Evolutionary conservation across 2,113 vertebrate genomes (phyloP).

Genomic region (Uropsilus gracilis): DNA sequence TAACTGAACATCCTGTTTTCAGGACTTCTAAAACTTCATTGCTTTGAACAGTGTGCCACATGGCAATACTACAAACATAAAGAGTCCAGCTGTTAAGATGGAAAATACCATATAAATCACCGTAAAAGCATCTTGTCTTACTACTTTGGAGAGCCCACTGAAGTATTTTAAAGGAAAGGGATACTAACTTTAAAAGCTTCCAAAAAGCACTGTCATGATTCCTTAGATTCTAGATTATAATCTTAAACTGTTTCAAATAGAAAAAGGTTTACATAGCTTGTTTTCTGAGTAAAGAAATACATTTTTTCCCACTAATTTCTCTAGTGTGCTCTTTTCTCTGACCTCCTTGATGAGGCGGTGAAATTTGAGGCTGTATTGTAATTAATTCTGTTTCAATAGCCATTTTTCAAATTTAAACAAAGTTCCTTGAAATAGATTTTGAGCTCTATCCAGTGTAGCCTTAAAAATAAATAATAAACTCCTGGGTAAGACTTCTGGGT

Average conservation of each 20-base stretch:
- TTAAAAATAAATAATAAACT: constrained; percentile 63
- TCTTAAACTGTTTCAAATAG: constrained; percentile 17
- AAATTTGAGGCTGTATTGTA: constrained; percentile 51
- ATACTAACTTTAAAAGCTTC: constrained; percentile 67
- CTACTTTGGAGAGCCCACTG: constrained; percentile 55
- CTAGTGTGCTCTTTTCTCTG: background rate
- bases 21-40: constrained; percentile 69
- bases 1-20: constrained; percentile 72
- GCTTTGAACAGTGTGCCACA: constrained; percentile 74
- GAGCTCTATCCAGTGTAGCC: background rate
- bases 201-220: constrained; percentile 42
- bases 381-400: constrained; percentile 69
- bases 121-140: constrained; percentile 60
- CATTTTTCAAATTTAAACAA: constrained; percentile 39
- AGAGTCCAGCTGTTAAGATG: constrained; percentile 70
- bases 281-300: constrained; percentile 44
- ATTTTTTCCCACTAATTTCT: constrained; percentile 67
- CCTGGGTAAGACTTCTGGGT: background rate
- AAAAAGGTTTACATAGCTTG: constrained; percentile 46
- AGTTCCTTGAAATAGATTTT: constrained; percentile 34
- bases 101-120: constrained; percentile 77
- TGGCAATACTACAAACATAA: constrained; percentile 67
- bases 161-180: constrained; percentile 64
- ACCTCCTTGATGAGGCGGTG: constrained; percentile 43
- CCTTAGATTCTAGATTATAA: constrained; percentile 61